Evolutionary conservation across 2,113 vertebrate species (phyloP).

Genomic region (Anas platyrhynchos): DNA sequence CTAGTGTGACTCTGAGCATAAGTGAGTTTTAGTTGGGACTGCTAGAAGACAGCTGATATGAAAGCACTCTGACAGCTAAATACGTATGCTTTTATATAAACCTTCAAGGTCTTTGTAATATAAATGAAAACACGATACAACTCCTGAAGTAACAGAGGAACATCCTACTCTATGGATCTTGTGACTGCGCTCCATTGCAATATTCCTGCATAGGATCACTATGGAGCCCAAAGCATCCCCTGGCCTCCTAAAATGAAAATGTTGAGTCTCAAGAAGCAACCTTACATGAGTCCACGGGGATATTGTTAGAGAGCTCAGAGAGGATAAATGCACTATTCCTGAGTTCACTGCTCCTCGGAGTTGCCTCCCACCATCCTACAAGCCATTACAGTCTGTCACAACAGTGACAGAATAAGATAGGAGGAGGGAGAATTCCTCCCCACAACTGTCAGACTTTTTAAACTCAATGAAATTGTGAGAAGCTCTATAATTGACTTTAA

Average conservation of each 20-base stretch:
- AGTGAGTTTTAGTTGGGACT: neutral
- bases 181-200: neutral
- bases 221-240: neutral
- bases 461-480: conserved; percentile 11
- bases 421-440: conserved; percentile 5
- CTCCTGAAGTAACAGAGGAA: neutral
- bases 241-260: neutral
- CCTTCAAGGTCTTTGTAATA: neutral
- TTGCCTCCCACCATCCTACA: conserved; percentile 20
- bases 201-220: neutral
- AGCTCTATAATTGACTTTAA: neutral
- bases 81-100: neutral
- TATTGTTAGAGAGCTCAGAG: neutral
- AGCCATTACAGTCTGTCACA: conserved; percentile 47
- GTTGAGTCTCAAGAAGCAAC: neutral
- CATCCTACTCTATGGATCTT: neutral
- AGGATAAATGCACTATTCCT: neutral
- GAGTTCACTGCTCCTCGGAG: neutral
- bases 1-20: neutral
- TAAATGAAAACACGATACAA: neutral
- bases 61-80: neutral
- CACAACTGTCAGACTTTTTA: neutral
- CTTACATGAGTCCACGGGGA: neutral
- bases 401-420: conserved; percentile 31
- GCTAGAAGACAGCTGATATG: neutral